A percentile compares a stretch with the other conserved stretches of the same genome.
phyloP scores from a whole-genome alignment of 2,113 vertebrate species.

The Monopterus albus region DNA sequence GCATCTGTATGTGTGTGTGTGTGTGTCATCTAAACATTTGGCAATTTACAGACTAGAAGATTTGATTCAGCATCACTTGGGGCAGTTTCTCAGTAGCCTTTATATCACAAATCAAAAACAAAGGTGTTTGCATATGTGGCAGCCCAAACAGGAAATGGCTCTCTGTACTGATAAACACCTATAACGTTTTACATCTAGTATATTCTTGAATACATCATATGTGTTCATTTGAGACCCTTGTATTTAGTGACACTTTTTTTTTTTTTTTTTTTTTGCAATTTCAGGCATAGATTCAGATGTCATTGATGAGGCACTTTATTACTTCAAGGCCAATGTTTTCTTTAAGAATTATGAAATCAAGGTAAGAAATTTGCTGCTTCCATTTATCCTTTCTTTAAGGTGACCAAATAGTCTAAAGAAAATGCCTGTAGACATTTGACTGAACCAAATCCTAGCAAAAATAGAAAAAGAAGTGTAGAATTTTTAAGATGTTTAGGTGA shows the following conservation, averaged over 20 bases:
- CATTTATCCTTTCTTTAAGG: no score
- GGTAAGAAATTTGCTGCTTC: constrained; percentile 78
- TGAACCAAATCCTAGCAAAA: background rate
- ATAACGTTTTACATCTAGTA: background rate
- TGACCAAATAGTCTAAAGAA: no score
- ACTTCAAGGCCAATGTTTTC: constrained; percentile 99
- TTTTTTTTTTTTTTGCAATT: no score
- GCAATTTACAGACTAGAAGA: background rate
- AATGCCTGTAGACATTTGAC: background rate
- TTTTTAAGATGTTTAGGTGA: background rate
- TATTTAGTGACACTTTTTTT: background rate
- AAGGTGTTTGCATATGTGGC: no score
- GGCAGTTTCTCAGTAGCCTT: background rate
- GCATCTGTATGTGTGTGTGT: no score
- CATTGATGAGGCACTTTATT: constrained; percentile 98
- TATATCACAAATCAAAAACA: background rate
- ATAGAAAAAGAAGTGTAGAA: background rate
- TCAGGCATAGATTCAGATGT: constrained; percentile 94
- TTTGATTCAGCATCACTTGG: no score
- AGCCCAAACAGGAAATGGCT: constrained; percentile 25
- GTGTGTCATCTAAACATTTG: background rate
- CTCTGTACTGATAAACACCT: background rate
- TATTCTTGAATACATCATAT: background rate
- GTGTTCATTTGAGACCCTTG: background rate
- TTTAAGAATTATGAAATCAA: constrained; percentile 99